phyloP scores from a whole-genome alignment of 1,140 invertebrate genomes.

The Drosophila miranda region DNA sequence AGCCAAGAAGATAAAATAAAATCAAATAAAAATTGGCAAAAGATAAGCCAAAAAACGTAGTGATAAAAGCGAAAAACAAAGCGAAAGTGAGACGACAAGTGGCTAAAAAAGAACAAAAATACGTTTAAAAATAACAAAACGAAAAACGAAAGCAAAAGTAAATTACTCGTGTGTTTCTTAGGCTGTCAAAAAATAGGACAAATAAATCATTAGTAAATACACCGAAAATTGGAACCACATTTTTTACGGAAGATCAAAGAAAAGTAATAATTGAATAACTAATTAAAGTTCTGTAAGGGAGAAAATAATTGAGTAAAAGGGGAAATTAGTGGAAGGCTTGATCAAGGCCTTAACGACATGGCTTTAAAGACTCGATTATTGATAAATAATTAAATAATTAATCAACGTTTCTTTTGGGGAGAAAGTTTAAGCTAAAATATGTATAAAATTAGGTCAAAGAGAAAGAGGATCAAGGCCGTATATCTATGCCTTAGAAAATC shows the following conservation, averaged over 20 bases:
- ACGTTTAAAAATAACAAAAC: slow-evolving; percentile 1
- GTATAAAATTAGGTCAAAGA: too few relatives aligned
- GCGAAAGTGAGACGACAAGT: slow-evolving; percentile 30
- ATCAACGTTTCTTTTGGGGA: too few relatives aligned
- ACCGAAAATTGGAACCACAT: not conserved
- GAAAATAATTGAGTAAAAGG: too few relatives aligned
- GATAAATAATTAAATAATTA: too few relatives aligned
- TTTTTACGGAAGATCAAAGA: not conserved
- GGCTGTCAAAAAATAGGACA: not conserved
- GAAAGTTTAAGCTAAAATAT: too few relatives aligned
- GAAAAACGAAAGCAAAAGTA: not conserved
- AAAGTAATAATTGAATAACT: not conserved
- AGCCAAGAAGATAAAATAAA: not conserved
- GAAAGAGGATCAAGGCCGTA: slow-evolving; percentile 25
- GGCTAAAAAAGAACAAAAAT: slow-evolving; percentile 13
- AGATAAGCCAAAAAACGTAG: slow-evolving; percentile 28
- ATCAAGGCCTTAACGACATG: not conserved
- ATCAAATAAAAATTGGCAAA: slow-evolving; percentile 30
- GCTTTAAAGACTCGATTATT: too few relatives aligned
- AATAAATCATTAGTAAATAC: too few relatives aligned
- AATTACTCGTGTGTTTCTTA: slow-evolving; percentile 1
- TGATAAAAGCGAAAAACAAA: not conserved
- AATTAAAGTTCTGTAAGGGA: too few relatives aligned
- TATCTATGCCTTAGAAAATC: not conserved
- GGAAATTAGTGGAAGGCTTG: not conserved